Conservation (phyloP, 2,797 vertebrate genomes). For the Lacerta agilis region DNA sequence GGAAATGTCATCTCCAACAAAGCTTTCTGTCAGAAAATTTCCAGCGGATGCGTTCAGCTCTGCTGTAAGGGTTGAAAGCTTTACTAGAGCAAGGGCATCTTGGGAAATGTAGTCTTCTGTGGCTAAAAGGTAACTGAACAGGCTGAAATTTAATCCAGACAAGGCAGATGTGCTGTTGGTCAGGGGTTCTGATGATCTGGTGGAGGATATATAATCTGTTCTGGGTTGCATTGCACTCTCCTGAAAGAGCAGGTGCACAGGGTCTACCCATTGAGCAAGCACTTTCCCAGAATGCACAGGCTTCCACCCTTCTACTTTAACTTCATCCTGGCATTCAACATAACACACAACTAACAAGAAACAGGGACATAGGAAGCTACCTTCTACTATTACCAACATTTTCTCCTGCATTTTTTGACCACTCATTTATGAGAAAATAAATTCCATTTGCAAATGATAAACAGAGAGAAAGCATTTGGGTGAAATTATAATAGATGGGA, state of each 20-base stretch:
- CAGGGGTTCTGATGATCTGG: neutral
- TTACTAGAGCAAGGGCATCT: neutral
- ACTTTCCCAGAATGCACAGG: too few species aligned
- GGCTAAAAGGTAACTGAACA: neutral
- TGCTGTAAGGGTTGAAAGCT: conserved; percentile 2
- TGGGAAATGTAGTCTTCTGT: conserved; percentile 10
- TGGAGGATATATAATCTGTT: neutral
- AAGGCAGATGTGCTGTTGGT: neutral
- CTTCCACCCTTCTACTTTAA: too few species aligned
- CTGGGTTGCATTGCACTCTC: neutral
- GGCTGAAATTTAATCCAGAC: neutral
- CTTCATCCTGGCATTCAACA: too few species aligned
- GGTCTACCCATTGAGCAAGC: too few species aligned
- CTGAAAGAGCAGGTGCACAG: neutral
- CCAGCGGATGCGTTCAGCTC: neutral
- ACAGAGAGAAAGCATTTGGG: too few species aligned
- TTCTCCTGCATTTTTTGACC: too few species aligned
- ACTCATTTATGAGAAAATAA: too few species aligned
- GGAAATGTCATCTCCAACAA: conserved; percentile 29
- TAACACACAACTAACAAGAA: too few species aligned
- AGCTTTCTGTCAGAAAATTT: conserved; percentile 12
- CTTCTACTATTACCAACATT: too few species aligned
- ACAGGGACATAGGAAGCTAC: too few species aligned
- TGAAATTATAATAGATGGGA: too few species aligned
- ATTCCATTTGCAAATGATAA: too few species aligned